These are phyloP conservation scores for Frankliniella fusca DNA, from an alignment of 2,888 invertebrate species.

Conservation along the genomic window DNA sequence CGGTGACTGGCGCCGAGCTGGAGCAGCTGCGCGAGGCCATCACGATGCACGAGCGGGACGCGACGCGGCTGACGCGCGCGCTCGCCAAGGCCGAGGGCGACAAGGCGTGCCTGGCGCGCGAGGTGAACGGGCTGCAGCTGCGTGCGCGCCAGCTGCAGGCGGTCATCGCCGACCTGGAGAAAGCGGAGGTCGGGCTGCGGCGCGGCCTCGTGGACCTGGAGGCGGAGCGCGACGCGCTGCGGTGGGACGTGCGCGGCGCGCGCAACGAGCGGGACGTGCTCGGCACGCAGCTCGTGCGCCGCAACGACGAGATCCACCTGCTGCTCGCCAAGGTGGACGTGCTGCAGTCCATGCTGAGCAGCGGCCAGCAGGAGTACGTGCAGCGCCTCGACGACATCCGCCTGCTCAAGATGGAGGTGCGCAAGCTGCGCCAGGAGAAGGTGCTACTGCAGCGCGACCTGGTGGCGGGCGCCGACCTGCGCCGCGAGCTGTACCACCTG, in stretches of 20 bases:
- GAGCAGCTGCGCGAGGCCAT: not conserved
- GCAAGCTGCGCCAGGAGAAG: slow-evolving; percentile 47
- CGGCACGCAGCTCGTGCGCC: slow-evolving; percentile 74
- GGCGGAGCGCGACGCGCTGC: not conserved
- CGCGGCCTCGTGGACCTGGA: not conserved
- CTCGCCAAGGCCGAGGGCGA: not conserved
- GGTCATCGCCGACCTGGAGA: not conserved
- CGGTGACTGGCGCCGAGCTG: not conserved
- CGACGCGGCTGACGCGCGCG: not conserved
- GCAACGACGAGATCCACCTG: slow-evolving; percentile 76
- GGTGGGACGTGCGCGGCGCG: not conserved
- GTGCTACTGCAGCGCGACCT: slow-evolving; percentile 63
- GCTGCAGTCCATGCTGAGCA: slow-evolving; percentile 69
- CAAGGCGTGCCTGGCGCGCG: not conserved
- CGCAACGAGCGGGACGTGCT: slow-evolving; percentile 70
- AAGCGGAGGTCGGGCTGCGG: not conserved
- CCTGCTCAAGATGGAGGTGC: slow-evolving; percentile 72
- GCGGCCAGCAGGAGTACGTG: slow-evolving; percentile 70
- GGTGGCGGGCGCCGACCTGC: slow-evolving; percentile 71
- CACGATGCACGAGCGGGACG: not conserved
- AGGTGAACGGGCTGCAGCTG: not conserved
- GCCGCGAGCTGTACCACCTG: slow-evolving; percentile 71
- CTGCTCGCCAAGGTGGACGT: slow-evolving; percentile 76
- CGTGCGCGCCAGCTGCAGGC: not conserved
- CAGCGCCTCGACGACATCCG: slow-evolving; percentile 77